A percentile compares a stretch with the other conserved stretches of the same genome.
Evolutionary conservation across 2,888 invertebrate genomes (phyloP).

Genomic region (Amblyjoppa fuscipennis): DNA sequence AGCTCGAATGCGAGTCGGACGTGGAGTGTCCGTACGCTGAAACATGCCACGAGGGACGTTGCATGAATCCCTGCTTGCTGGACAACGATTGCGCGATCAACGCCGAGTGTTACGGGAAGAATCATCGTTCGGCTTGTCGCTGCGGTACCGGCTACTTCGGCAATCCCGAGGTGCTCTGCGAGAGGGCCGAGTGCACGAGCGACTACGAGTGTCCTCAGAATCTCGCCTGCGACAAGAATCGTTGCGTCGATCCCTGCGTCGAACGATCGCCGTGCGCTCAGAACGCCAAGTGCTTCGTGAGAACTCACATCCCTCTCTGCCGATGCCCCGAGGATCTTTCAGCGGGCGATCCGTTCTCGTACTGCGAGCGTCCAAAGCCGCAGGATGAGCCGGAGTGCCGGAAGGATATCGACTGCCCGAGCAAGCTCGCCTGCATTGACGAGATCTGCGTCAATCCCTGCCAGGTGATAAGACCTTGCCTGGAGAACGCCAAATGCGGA

Average conservation of each 20-base stretch:
- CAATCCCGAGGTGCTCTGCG: slow-evolving; percentile 92
- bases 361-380: slow-evolving; percentile 88
- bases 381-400: slow-evolving; percentile 89
- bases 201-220: slow-evolving; percentile 93
- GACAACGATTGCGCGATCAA: slow-evolving; percentile 93
- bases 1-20: slow-evolving; percentile 93
- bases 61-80: slow-evolving; percentile 92
- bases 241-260: slow-evolving; percentile 93
- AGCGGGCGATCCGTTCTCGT: slow-evolving; percentile 92
- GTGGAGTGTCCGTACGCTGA: slow-evolving; percentile 92
- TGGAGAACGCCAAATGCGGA: slow-evolving; percentile 91
- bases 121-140: slow-evolving; percentile 92
- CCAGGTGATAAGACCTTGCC: slow-evolving; percentile 91
- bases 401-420: slow-evolving; percentile 93
- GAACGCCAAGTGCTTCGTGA: slow-evolving; percentile 93
- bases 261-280: slow-evolving; percentile 91
- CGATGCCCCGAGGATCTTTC: slow-evolving; percentile 93
- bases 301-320: slow-evolving; percentile 93
- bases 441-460: slow-evolving; percentile 93
- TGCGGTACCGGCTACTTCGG: slow-evolving; percentile 92
- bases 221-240: slow-evolving; percentile 90
- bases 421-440: slow-evolving; percentile 92
- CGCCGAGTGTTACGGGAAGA: slow-evolving; percentile 93
- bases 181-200: slow-evolving; percentile 92
- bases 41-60: slow-evolving; percentile 93